Evolutionary conservation across 23 tunicate species (phyloP), one percentile per base, ranked within the genome.

Genomic region (Botrylloides violaceus): DNA sequence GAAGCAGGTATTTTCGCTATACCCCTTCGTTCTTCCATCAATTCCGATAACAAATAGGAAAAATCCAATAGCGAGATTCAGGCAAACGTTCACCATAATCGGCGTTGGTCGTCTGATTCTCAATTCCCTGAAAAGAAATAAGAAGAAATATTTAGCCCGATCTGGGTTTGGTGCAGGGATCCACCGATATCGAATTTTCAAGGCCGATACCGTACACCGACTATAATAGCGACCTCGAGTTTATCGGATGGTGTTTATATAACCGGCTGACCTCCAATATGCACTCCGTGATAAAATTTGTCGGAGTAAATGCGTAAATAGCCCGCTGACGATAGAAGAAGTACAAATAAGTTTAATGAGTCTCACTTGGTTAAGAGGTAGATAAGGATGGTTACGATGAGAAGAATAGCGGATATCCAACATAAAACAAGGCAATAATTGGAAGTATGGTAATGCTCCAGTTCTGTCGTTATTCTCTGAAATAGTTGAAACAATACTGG

Each of bases 121-220:
- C 43, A 73, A 34, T 26, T 73, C 78, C 33, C 78, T 73, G 65
- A 31, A 73, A 73, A 25, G 55, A n/a, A n/a, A n/a, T n/a, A n/a
- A n/a, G n/a, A n/a, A n/a, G n/a, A n/a, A n/a, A n/a, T n/a, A n/a
- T n/a, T n/a, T n/a, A n/a, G n/a, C n/a, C n/a, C n/a, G n/a, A n/a
- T n/a, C n/a, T n/a, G n/a, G n/a, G n/a, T n/a, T n/a, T n/a, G n/a
- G n/a, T n/a, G n/a, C n/a, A n/a, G n/a, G n/a, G n/a, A n/a, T n/a
- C n/a, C n/a, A n/a, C n/a, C n/a, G n/a, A n/a, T n/a, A n/a, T n/a
- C n/a, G n/a, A n/a, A n/a, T n/a, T n/a, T n/a, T n/a, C n/a, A n/a
- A n/a, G n/a, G n/a, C n/a, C n/a, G n/a, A n/a, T n/a, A n/a, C n/a
- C n/a, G n/a, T n/a, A n/a, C n/a, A n/a, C n/a, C n/a, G n/a, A n/a